These are phyloP conservation scores for Pandion haliaetus DNA, from an alignment of 2,113 vertebrate genomes.

Conservation along the genomic window DNA sequence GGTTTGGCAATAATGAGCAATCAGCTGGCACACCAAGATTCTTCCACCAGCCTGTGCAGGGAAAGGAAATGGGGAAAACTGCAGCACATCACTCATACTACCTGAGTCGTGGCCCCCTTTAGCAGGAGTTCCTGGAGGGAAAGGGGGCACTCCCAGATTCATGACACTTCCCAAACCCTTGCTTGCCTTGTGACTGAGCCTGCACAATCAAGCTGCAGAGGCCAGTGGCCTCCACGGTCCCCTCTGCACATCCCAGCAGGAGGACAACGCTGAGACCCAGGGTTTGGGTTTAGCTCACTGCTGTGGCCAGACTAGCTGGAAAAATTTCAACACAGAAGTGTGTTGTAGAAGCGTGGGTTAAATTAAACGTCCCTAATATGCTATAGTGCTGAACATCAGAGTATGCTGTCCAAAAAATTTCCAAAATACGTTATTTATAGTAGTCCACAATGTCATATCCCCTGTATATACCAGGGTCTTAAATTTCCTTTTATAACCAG, in stretches of 20 bases:
- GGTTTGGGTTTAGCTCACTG: not conserved
- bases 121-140: not conserved
- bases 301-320: not conserved
- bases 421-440: not conserved
- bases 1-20: not conserved
- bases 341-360: not conserved
- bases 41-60: not conserved
- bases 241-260: not conserved
- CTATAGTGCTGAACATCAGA: not conserved
- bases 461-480: not conserved
- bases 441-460: not conserved
- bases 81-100: not conserved
- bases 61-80: not conserved
- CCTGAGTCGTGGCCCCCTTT: not conserved
- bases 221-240: accelerated
- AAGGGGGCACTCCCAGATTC: not conserved
- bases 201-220: not conserved
- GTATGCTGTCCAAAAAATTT: not conserved
- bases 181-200: accelerated
- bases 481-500: not conserved
- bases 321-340: not conserved
- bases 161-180: not conserved
- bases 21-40: not conserved
- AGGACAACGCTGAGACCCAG: not conserved
- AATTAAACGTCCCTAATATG: not conserved